Base-by-base conservation (phyloP, 2,113 vertebrate species). In the Sebastes fasciatus region DNA sequence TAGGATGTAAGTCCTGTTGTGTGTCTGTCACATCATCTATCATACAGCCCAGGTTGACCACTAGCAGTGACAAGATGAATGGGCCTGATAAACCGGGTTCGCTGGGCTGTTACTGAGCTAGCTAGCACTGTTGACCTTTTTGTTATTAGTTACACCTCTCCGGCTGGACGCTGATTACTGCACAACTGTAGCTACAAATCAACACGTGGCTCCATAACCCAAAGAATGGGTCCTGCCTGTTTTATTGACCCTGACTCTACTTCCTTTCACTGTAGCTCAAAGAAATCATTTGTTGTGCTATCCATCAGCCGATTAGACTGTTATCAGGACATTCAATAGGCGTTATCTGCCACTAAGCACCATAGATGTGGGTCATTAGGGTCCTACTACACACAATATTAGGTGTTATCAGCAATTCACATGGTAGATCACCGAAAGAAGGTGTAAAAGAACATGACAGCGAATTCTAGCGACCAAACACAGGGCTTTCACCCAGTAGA, bases 21-120 rank as follows among this genome's bases (percentile, higher is more conserved):
- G 86, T 84, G 68, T 85, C 58, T 80, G 89, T 89, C 91, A 91
- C 70, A 49, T 79, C 87, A 93, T 93, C 85, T 43, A 88, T 94
- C 89, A 93, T 70, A 76, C 73, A 86, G 85, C 74, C 84, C 78
- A 57, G 58, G 51, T 87, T 86, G 80, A 88, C 82, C 82, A 86
- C 48, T 80, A 77, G 71, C 46, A 65, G 26, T 23, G 67, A 89
- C 75, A 86, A 86, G 90, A 91, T 87, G 72, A 88, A 91, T 91
- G 82, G 34, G 54, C 49, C 45, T 42, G 58, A 84, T 82, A 52
- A 81, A 42, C n/a, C 13, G 4, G 64, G 62, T 82, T 62, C 79
- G 68, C 54, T 89, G 73, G 70, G 61, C 63, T 76, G 65, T 66
- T 77, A 77, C 63, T 72, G 70, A 42, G 42, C 8, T 70, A 26